Base-by-base conservation (phyloP, 2,113 vertebrate species). In the Nothobranchius furzeri region DNA sequence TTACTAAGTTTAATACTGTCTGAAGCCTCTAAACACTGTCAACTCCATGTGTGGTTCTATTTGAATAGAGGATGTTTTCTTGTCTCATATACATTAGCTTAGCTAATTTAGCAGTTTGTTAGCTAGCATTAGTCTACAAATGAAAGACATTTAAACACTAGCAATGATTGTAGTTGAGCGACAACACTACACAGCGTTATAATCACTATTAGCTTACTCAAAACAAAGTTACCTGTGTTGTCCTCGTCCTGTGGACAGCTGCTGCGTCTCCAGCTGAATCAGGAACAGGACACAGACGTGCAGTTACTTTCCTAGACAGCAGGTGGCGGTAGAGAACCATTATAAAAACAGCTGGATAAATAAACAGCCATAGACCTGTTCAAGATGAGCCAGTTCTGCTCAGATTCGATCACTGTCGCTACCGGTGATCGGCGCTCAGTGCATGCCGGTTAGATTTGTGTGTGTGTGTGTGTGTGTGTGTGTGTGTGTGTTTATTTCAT, bases 281-380 rank as follows among this genome's bases (percentile, higher is more conserved):
- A 64, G 48, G 3, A 12, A 15, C 7, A 43, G 13, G 12, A 60
- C 10, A 2, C 9, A 0, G 3, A 9, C 0, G 0, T 74, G 77
- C 9, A 57, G 3, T 73, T 24, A 1, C 0, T 2, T 11, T 40
- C 8, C 14, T 48, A 0, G 30, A 69, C 85, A 58, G 17, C 47
- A 83, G 84, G 14, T 55, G 82, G 20, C 81, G 43, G 20, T 73
- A 56, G 40, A n/a, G 12, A 40, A 12, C 30, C 9, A 11, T 15
- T 40, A 12, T 15, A 4, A 24, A 40, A 7, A 12, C 51, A 8
- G 51, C 17, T 42, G 17, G 13, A 11, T 11, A 3, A 45, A 45
- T 4, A 11, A 4, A 45, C 43, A 40, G 1, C 8, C 11, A 20
- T 20, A 20, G 20, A 1, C 20, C 20, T 20, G 20, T 20, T 20